A percentile compares a stretch with the other conserved stretches of the same genome.
Evolutionary conservation across 1,140 invertebrate species (phyloP).

Genomic region (Pristionchus pacificus): DNA sequence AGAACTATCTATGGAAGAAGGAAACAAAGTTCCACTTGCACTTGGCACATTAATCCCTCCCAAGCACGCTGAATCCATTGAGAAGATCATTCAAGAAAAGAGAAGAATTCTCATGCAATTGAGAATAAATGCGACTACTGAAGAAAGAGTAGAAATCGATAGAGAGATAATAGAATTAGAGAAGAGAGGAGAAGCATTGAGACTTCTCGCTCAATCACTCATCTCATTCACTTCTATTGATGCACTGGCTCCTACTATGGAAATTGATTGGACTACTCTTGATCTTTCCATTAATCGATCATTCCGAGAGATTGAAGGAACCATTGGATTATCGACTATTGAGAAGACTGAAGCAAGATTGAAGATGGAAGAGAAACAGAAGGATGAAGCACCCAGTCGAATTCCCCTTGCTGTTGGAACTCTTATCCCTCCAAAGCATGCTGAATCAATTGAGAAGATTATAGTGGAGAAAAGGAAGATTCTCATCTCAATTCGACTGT

Average conservation of each 20-base stretch:
- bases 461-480: not conserved
- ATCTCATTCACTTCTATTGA: too few species aligned
- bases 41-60: not conserved
- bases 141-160: not conserved
- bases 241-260: not conserved
- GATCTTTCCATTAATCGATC: too few species aligned
- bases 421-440: not conserved
- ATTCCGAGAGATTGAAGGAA: too few species aligned
- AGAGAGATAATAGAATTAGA: not conserved
- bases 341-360: not conserved
- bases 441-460: not conserved
- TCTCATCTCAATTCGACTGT: not conserved
- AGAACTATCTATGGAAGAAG: too few species aligned
- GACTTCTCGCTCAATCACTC: too few species aligned
- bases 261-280: too few species aligned
- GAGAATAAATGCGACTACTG: not conserved
- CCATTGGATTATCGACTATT: not conserved
- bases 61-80: not conserved
- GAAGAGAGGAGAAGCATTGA: not conserved
- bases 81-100: not conserved
- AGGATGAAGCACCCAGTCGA: not conserved
- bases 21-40: too few species aligned
- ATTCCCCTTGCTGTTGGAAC: not conserved
- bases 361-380: too few species aligned
- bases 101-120: not conserved